Base-by-base conservation (phyloP, 2,797 vertebrate genomes). In the Carcharodon carcharias region DNA sequence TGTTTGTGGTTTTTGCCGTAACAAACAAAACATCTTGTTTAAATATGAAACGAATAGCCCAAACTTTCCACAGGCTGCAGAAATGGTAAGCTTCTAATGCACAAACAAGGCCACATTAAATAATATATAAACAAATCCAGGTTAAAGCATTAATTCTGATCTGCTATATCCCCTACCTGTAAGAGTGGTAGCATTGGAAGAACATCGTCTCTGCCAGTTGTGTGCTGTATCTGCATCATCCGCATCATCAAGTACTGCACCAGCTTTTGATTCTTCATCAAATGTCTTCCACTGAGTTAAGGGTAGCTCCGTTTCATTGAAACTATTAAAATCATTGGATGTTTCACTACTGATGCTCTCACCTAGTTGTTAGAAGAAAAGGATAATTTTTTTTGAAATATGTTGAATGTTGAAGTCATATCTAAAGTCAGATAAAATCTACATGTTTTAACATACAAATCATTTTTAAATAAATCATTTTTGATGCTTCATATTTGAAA, bases 341-440 rank as follows among this genome's bases (percentile, higher is more conserved):
- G 97, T 97, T 96, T 99, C 99, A 0, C 99, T 99, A 97, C 98
- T 98, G 92, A 99, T 94, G 26, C 99, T 99, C 97, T 99, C 99
- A 97, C 98, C 99, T 99, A 96, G 63, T 50, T 56, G 91, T 67
- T 67, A 67, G n/a, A n/a, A 95, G 40, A 56, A 56, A 73, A 95
- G 77, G 23, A 3, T n/a, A 21, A 23, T 87, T 40, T 69, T 31
- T 69, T 95, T 95, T 77, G 11, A 95, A n/a, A 71, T 71, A 54
- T 35, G 16, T 16, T 56, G 0, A 69, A 69, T 5, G 67, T 69
- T 31, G 45, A 92, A n/a, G 6, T 1, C 12, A 35, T 6, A 16
- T n/a, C 28, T 16, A 77, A 45, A 45, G 16, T 54, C 94, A 95
- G 18, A 85, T 35, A 45, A 93, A 93, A 56, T 23, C 26, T 45